A percentile compares a stretch with the other conserved stretches of the same genome.
phyloP scores from a whole-genome alignment of 2,888 invertebrate species.

The Drosophila gaucha region DNA sequence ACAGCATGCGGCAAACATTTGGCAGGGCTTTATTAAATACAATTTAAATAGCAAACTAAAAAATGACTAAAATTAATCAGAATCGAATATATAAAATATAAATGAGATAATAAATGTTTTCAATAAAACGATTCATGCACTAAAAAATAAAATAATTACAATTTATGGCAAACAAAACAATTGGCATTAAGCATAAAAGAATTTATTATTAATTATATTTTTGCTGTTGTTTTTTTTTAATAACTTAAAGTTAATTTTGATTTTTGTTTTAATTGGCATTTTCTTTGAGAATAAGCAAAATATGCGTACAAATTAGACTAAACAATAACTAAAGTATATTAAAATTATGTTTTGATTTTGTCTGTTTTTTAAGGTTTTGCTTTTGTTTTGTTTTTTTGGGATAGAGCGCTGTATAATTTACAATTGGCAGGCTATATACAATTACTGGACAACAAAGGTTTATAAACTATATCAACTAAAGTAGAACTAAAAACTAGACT shows the following conservation, averaged over 20 bases:
- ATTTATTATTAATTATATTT: conserved; percentile 28
- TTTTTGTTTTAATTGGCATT: conserved; percentile 56
- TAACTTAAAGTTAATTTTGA: conserved; percentile 85
- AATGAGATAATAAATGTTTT: conserved; percentile 48
- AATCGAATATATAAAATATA: conserved; percentile 18
- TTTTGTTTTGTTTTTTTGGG: conserved; percentile 42
- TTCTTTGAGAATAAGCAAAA: conserved; percentile 75
- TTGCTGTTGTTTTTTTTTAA: conserved; percentile 28
- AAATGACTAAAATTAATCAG: conserved; percentile 33
- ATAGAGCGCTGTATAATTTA: conserved; percentile 65
- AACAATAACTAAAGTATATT: conserved; percentile 36
- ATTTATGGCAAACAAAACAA: conserved; percentile 71
- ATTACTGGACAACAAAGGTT: conserved; percentile 48
- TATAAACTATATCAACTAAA: conserved; percentile 26
- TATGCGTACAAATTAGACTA: conserved; percentile 52
- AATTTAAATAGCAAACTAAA: conserved; percentile 48
- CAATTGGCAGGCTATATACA: conserved; percentile 77
- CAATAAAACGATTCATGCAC: conserved; percentile 63
- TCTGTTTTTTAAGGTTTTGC: conserved; percentile 36
- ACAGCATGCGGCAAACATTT: conserved; percentile 32
- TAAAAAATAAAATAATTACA: conserved; percentile 54
- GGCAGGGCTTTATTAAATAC: conserved; percentile 36
- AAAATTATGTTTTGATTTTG: conserved; percentile 19
- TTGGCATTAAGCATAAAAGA: conserved; percentile 53
- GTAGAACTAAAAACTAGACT: conserved; percentile 45